These are phyloP conservation scores for Melanostigma gelatinosum DNA, from an alignment of 2,113 vertebrate genomes.

Conservation along the genomic window DNA sequence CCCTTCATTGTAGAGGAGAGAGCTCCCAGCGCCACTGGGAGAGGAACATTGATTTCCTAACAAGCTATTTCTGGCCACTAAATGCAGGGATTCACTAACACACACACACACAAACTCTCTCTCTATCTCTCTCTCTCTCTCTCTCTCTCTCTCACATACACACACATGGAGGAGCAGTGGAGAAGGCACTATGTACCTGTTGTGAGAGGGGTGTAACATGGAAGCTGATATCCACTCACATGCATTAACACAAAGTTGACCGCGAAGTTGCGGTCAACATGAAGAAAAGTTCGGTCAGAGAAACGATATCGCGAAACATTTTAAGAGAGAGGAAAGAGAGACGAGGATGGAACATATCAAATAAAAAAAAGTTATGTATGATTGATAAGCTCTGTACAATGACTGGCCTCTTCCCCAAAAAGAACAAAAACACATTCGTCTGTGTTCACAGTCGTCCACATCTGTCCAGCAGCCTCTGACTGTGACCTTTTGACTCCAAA, in stretches of 20 bases:
- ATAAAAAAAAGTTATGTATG: not conserved
- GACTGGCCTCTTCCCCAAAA: conserved; percentile 34
- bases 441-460: conserved; percentile 19
- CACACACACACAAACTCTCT: conserved; percentile 17
- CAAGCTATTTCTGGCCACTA: conserved; percentile 66
- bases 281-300: not conserved
- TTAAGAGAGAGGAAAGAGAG: not conserved
- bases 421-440: conserved; percentile 9
- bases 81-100: conserved; percentile 55
- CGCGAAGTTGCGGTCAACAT: conserved; percentile 9
- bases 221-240: conserved; percentile 18
- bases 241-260: conserved; percentile 15
- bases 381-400: conserved; percentile 26
- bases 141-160: not conserved
- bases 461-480: conserved; percentile 26
- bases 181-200: conserved; percentile 1
- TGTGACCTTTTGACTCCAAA: conserved; percentile 21
- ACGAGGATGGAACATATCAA: too few relatives aligned
- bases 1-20: conserved; percentile 72
- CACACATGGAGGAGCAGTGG: not conserved
- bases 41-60: conserved; percentile 77
- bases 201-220: conserved; percentile 15
- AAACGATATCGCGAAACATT: not conserved
- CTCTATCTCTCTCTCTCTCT: too few relatives aligned
- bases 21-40: conserved; percentile 68